Conservation (phyloP, 2,888 invertebrate genomes). For the Thecocarcelia acutangulata region DNA sequence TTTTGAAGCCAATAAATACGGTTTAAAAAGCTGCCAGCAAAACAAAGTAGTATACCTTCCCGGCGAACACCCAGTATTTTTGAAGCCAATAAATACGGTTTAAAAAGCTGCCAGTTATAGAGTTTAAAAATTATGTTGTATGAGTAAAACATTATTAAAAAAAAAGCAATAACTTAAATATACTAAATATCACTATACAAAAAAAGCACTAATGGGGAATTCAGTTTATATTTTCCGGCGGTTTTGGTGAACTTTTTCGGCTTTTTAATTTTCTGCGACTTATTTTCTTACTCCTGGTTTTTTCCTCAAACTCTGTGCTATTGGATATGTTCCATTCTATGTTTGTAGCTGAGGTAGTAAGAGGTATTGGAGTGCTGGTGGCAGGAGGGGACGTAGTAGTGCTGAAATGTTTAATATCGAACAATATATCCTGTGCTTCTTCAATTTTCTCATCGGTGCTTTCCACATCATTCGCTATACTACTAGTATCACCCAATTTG, state of each 20-base stretch:
- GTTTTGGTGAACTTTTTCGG: constrained; percentile 13
- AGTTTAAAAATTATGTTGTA: too few relatives aligned
- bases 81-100: too few relatives aligned
- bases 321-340: not conserved
- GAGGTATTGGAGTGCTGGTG: not conserved
- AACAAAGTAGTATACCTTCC: too few relatives aligned
- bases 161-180: constrained; percentile 26
- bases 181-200: constrained; percentile 11
- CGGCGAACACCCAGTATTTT: too few relatives aligned
- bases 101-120: too few relatives aligned
- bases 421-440: constrained; percentile 75
- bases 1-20: too few relatives aligned
- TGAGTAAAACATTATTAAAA: too few relatives aligned
- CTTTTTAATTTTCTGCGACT: constrained; percentile 8
- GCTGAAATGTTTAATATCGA: constrained; percentile 71
- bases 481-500: constrained; percentile 27
- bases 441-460: constrained; percentile 70
- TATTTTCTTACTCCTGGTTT: constrained; percentile 18
- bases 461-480: constrained; percentile 10
- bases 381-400: not conserved
- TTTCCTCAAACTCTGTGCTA: not conserved
- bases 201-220: not conserved
- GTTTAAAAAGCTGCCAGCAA: too few relatives aligned
- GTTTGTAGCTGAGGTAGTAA: not conserved
- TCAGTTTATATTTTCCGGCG: not conserved